Evolutionary conservation across 2,888 invertebrate species (phyloP).

Genomic region (Andrena bucephala): DNA sequence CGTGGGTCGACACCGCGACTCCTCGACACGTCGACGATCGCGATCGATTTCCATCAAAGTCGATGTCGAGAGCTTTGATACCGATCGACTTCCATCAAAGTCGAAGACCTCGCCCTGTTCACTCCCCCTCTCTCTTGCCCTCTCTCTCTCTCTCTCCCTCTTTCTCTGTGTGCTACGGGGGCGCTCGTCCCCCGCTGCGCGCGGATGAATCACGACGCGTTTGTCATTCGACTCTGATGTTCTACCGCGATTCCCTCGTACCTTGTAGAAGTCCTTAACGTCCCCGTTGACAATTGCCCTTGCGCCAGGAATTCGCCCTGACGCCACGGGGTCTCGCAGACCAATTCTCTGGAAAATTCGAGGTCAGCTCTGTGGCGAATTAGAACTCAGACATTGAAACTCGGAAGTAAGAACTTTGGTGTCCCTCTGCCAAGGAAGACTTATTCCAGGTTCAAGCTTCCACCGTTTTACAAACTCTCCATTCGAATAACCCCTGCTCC

Average conservation of each 20-base stretch:
- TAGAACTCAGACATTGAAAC: not conserved
- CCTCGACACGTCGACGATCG: slow-evolving; percentile 66
- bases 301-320: slow-evolving; percentile 1
- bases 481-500: no score
- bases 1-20: slow-evolving; percentile 67
- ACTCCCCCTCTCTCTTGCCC: not conserved
- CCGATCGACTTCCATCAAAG: slow-evolving; percentile 68
- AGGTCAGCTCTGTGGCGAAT: not conserved
- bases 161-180: not conserved
- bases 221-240: slow-evolving; percentile 34
- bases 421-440: no score
- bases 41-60: slow-evolving; percentile 72
- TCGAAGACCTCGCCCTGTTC: slow-evolving; percentile 63
- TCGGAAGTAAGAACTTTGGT: no score
- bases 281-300: not conserved
- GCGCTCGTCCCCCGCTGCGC: slow-evolving; percentile 49
- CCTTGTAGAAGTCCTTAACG: not conserved
- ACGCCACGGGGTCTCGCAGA: not conserved
- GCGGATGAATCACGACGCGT: slow-evolving; percentile 58
- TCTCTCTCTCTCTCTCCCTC: not conserved
- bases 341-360: not conserved
- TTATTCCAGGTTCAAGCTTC: no score
- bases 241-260: slow-evolving; percentile 21
- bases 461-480: no score
- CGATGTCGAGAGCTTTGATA: slow-evolving; percentile 66